Percentiles rank a stretch among this genome's conserved stretches.
Conservation (phyloP, 2,888 invertebrate genomes). For the Nezara viridula region DNA sequence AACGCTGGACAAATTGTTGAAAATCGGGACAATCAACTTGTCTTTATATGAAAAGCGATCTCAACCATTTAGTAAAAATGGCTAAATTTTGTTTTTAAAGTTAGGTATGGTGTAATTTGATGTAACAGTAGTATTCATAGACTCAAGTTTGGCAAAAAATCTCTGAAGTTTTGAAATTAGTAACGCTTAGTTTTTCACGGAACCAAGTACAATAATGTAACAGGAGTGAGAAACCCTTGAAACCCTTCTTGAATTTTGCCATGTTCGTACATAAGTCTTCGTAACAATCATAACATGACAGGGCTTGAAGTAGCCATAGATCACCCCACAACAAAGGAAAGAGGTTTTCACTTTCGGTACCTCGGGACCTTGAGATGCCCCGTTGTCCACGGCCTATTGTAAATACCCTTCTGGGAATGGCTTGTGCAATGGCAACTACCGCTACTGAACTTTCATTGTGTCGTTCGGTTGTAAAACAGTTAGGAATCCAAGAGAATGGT, state of each 20-base stretch:
- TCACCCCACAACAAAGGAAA: background rate
- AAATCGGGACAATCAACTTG: too few species aligned
- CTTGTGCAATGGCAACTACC: conserved; percentile 2
- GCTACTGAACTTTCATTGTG: conserved; percentile 19
- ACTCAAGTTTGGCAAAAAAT: too few species aligned
- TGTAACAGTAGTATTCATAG: too few species aligned
- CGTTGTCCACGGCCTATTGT: background rate
- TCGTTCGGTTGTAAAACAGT: background rate
- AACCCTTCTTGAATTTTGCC: background rate
- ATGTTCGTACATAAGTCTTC: background rate
- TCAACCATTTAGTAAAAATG: too few species aligned
- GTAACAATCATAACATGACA: background rate
- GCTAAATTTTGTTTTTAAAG: too few species aligned
- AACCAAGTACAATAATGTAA: background rate
- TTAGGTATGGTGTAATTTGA: too few species aligned
- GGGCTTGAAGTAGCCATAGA: background rate
- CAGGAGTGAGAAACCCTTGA: too few species aligned
- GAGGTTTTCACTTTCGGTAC: conserved; percentile 17
- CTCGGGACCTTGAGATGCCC: background rate
- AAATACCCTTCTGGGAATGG: conserved; percentile 1
- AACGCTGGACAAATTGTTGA: too few species aligned
- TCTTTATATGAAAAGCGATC: too few species aligned
- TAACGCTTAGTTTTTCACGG: background rate
- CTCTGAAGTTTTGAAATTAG: too few species aligned
- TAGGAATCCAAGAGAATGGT: conserved; percentile 15